Conservation (phyloP, 2,888 invertebrate species). For the Matsumyia berberina region DNA sequence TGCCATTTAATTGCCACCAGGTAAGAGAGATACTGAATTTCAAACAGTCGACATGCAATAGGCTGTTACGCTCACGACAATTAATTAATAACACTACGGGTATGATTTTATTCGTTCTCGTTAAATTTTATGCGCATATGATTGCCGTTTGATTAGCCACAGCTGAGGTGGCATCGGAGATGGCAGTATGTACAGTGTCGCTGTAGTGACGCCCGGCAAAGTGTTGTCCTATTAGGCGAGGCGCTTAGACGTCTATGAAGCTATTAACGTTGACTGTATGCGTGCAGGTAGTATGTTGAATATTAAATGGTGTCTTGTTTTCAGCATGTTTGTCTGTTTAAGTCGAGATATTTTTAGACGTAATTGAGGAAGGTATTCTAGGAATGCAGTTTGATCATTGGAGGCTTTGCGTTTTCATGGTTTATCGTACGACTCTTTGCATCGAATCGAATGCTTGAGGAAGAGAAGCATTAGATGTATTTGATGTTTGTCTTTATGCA, state of each 20-base stretch:
- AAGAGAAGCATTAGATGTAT: no score
- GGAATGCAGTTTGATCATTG: background rate
- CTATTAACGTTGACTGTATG: slow-evolving; percentile 18
- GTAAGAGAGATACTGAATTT: slow-evolving; percentile 23
- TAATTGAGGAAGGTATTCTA: slow-evolving; percentile 14
- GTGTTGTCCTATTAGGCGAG: slow-evolving; percentile 42
- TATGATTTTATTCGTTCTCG: slow-evolving; percentile 65
- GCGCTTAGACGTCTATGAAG: slow-evolving; percentile 46
- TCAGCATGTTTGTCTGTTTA: slow-evolving; percentile 8
- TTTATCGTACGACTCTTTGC: background rate
- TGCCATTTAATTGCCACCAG: slow-evolving; percentile 42
- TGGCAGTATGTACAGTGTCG: slow-evolving; percentile 3
- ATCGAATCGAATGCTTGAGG: background rate
- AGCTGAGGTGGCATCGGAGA: background rate
- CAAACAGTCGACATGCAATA: slow-evolving; percentile 34
- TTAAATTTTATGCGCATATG: slow-evolving; percentile 71
- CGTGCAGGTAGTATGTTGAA: background rate
- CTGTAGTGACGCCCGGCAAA: slow-evolving; percentile 7
- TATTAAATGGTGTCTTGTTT: slow-evolving; percentile 8
- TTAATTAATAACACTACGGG: slow-evolving; percentile 69
- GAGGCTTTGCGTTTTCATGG: background rate
- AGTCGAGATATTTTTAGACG: slow-evolving; percentile 5
- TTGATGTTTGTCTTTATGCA: background rate
- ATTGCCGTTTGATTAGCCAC: slow-evolving; percentile 57
- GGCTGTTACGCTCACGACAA: slow-evolving; percentile 54